These are phyloP conservation scores for Aphelocoma californica DNA, from an alignment of 2,797 vertebrate species.

Conservation along the genomic window DNA sequence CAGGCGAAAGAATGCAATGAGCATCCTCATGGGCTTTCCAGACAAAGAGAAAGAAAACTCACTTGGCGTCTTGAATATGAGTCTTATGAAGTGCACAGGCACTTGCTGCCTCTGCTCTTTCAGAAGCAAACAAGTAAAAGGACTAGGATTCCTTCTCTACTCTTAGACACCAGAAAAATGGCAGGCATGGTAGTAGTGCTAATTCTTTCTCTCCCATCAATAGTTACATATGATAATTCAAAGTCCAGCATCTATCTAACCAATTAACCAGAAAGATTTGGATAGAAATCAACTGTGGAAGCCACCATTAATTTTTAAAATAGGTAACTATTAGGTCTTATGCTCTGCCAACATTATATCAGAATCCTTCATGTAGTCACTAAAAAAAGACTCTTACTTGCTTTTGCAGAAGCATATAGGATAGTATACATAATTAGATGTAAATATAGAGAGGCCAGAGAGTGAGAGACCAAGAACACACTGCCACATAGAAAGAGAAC, in stretches of 20 bases:
- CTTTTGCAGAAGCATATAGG: not conserved
- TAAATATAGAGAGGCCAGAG: not conserved
- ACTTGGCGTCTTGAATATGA: rapidly evolving
- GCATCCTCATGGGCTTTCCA: not conserved
- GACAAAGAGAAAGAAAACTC: not conserved
- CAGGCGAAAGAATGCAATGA: not conserved
- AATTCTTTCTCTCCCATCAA: not conserved
- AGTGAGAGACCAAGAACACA: not conserved
- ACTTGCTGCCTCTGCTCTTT: not conserved
- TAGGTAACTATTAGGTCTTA: not conserved
- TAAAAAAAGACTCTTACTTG: not conserved
- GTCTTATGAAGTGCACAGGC: not conserved
- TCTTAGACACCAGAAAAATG: not conserved
- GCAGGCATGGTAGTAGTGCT: not conserved
- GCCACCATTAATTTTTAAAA: constrained; percentile 6
- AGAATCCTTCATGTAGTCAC: not conserved
- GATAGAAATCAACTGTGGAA: not conserved
- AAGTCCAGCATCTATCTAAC: not conserved
- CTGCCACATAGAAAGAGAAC: not conserved
- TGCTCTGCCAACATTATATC: not conserved
- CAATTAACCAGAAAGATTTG: constrained; percentile 2
- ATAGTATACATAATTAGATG: not conserved
- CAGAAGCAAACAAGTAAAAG: not conserved
- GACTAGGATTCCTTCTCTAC: not conserved
- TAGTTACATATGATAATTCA: not conserved